Percentiles rank a stretch among this genome's conserved stretches.
phyloP scores from a whole-genome alignment of 1,140 invertebrate genomes.

The Drosophila lowei region DNA sequence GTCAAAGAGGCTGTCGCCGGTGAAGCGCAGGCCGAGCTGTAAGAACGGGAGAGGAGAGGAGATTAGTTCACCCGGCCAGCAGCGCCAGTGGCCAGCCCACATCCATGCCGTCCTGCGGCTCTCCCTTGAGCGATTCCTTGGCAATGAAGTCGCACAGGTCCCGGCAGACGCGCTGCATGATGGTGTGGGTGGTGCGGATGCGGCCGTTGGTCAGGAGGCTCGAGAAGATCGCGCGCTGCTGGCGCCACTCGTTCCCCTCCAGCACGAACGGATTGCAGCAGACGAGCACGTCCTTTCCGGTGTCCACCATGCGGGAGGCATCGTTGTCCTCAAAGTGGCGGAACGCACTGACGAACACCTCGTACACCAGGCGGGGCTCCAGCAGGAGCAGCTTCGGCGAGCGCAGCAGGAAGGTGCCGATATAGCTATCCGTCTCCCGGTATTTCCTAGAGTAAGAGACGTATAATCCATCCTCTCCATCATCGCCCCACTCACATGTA shows the following conservation, averaged over 20 bases:
- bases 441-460: slow-evolving; percentile 30
- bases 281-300: slow-evolving; percentile 81
- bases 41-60: background rate
- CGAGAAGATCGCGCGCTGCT: slow-evolving; percentile 84
- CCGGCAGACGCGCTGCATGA: slow-evolving; percentile 60
- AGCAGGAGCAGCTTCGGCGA: slow-evolving; percentile 83
- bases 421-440: slow-evolving; percentile 58
- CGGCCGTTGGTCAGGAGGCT: slow-evolving; percentile 84
- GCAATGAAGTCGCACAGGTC: slow-evolving; percentile 56
- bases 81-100: slow-evolving; percentile 34
- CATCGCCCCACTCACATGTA: slow-evolving; percentile 56
- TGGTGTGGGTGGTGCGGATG: slow-evolving; percentile 62
- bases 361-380: slow-evolving; percentile 84
- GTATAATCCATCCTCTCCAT: too few species aligned
- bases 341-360: slow-evolving; percentile 84
- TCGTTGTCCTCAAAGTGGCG: slow-evolving; percentile 83
- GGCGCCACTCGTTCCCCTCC: slow-evolving; percentile 84
- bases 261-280: slow-evolving; percentile 83
- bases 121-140: background rate
- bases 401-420: slow-evolving; percentile 82
- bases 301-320: slow-evolving; percentile 73
- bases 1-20: slow-evolving; percentile 84
- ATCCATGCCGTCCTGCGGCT: slow-evolving; percentile 53
- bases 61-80: background rate
- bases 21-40: slow-evolving; percentile 82